These are phyloP conservation scores for Entosphenus tridentatus DNA, from an alignment of 2,113 vertebrate species.

Conservation along the genomic window DNA sequence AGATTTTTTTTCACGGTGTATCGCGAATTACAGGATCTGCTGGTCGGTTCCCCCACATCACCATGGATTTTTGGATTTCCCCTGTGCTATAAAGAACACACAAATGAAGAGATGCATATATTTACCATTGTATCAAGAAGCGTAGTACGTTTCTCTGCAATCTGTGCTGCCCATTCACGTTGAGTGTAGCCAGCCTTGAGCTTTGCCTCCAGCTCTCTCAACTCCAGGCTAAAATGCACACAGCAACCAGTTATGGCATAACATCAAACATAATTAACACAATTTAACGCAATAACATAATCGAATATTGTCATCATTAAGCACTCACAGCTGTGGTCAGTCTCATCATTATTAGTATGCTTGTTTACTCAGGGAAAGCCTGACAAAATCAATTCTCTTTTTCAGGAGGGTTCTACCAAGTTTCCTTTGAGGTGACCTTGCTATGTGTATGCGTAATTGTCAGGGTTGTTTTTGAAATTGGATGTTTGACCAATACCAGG, in stretches of 20 bases:
- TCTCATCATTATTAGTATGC: not conserved
- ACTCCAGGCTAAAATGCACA: constrained; percentile 31
- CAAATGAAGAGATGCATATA: not conserved
- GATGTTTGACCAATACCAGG: too few species aligned
- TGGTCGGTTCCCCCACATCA: too few species aligned
- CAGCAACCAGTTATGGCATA: not conserved
- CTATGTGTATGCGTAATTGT: too few species aligned
- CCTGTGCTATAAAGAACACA: not conserved
- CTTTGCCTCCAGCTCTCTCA: constrained; percentile 56
- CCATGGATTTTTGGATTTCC: not conserved
- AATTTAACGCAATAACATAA: not conserved
- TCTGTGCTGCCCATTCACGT: constrained; percentile 57
- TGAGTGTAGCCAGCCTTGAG: constrained; percentile 53
- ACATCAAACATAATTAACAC: constrained; percentile 4
- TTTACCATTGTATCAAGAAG: constrained; percentile 44
- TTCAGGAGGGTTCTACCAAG: too few species aligned
- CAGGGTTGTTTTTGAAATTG: too few species aligned
- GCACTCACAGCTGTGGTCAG: not conserved
- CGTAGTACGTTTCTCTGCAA: constrained; percentile 47
- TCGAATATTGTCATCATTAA: not conserved
- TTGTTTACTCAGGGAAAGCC: too few species aligned
- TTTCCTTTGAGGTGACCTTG: too few species aligned
- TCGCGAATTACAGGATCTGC: too few species aligned
- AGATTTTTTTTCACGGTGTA: too few species aligned
- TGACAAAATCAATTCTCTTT: too few species aligned